Evolutionary conservation across 53 echinoderm and acorn worm genomes (phyloP).

Genomic region (Paracentrotus lividus): DNA sequence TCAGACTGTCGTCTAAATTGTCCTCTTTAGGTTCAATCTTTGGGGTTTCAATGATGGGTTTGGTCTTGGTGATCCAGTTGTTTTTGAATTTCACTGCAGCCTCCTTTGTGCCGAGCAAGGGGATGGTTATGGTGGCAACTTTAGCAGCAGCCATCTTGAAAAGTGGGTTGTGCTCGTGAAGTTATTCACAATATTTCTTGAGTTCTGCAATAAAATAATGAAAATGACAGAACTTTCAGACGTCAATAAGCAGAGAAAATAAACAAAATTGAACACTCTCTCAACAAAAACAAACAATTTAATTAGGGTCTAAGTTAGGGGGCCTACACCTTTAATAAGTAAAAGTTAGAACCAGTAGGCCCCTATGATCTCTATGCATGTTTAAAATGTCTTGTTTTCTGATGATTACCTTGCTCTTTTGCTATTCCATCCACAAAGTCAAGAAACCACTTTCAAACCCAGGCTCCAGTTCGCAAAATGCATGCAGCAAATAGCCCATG

Average conservation of each 20-base stretch:
- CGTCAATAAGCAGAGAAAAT: background rate
- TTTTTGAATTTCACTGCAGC: constrained; percentile 85
- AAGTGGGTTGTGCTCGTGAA: background rate
- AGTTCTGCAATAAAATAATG: background rate
- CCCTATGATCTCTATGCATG: too few species aligned
- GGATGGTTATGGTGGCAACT: constrained; percentile 74
- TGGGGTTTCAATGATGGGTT: constrained; percentile 44
- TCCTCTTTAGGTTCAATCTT: constrained; percentile 68
- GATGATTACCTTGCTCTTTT: too few species aligned
- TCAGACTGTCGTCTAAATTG: constrained; percentile 95
- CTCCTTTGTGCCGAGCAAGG: constrained; percentile 82
- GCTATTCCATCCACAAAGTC: background rate
- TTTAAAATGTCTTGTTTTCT: too few species aligned
- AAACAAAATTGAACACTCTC: background rate
- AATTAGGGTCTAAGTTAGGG: too few species aligned
- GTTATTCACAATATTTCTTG: background rate
- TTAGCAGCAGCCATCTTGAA: constrained; percentile 70
- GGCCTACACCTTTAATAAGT: too few species aligned
- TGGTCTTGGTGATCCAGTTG: constrained; percentile 83
- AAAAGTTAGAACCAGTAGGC: too few species aligned
- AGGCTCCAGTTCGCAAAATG: too few species aligned
- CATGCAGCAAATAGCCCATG: background rate
- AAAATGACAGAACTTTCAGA: background rate
- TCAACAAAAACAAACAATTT: too few species aligned
- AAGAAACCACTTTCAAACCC: background rate